A percentile compares a stretch with the other conserved stretches of the same genome.
These are phyloP conservation scores for Rissa tridactyla DNA, from an alignment of 2,113 vertebrate genomes.

Conservation along the genomic window DNA sequence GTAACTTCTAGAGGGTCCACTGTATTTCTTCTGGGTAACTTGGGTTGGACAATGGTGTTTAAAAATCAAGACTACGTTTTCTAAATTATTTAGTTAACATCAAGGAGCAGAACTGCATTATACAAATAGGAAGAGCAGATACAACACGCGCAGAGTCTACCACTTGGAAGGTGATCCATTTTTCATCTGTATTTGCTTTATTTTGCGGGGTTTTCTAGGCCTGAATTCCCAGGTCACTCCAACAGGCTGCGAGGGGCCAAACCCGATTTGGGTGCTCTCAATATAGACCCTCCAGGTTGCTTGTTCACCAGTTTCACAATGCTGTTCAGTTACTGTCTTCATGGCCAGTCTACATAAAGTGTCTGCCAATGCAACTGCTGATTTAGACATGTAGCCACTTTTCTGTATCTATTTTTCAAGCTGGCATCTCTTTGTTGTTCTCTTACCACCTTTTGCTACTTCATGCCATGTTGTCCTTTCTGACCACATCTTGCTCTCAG, in stretches of 20 bases:
- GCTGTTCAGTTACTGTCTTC: background rate
- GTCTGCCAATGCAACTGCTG: background rate
- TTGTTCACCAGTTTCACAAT: background rate
- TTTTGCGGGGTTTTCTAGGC: background rate
- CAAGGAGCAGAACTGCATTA: background rate
- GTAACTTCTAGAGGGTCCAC: background rate
- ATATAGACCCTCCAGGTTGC: background rate
- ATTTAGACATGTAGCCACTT: background rate
- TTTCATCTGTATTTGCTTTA: background rate
- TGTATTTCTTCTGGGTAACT: background rate
- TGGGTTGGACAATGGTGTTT: background rate
- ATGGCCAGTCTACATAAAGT: background rate
- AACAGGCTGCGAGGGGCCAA: background rate
- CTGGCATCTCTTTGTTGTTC: background rate
- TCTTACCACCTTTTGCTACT: background rate
- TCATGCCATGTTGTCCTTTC: background rate
- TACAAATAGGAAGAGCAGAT: background rate
- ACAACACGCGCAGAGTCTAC: fast-evolving
- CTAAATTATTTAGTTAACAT: background rate
- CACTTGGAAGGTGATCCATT: background rate
- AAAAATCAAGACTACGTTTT: background rate
- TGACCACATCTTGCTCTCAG: background rate
- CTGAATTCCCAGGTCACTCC: background rate
- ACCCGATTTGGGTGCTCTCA: background rate
- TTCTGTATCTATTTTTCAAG: background rate